These are phyloP conservation scores for Haliclona indistincta DNA, from an alignment of 37 sponge, comb jelly and placozoan genomes.

Conservation along the genomic window DNA sequence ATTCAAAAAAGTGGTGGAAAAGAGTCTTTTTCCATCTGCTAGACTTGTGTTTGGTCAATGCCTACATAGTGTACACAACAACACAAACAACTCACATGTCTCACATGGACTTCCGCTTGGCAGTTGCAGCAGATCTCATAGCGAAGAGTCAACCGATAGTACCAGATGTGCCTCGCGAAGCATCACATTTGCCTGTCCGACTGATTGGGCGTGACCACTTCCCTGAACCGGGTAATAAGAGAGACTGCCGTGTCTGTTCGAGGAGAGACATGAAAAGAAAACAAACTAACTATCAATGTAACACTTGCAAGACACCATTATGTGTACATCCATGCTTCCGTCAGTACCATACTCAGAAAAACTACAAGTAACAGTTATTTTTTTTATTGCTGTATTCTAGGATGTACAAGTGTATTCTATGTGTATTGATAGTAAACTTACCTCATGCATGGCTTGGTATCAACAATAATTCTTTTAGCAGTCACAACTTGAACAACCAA, in stretches of 20 bases:
- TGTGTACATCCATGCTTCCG: neutral
- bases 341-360: neutral
- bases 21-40: constrained; percentile 30
- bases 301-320: neutral
- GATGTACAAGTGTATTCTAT: too few species aligned
- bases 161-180: neutral
- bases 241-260: neutral
- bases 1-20: constrained; percentile 28
- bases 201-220: neutral
- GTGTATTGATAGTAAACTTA: too few species aligned
- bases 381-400: neutral
- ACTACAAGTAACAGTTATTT: neutral
- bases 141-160: neutral
- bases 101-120: constrained; percentile 22
- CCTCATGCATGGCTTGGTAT: too few species aligned
- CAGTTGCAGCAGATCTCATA: constrained; percentile 8
- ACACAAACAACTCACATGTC: neutral
- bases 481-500: too few species aligned
- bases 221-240: neutral
- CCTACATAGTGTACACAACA: constrained; percentile 30
- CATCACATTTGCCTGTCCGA: neutral
- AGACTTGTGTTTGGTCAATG: constrained; percentile 28
- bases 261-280: neutral
- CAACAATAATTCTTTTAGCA: too few species aligned
- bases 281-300: neutral